Percentiles rank a stretch among this genome's conserved stretches.
Evolutionary conservation across 2,888 invertebrate species (phyloP).

Genomic region (Tolmerus cingulatus): DNA sequence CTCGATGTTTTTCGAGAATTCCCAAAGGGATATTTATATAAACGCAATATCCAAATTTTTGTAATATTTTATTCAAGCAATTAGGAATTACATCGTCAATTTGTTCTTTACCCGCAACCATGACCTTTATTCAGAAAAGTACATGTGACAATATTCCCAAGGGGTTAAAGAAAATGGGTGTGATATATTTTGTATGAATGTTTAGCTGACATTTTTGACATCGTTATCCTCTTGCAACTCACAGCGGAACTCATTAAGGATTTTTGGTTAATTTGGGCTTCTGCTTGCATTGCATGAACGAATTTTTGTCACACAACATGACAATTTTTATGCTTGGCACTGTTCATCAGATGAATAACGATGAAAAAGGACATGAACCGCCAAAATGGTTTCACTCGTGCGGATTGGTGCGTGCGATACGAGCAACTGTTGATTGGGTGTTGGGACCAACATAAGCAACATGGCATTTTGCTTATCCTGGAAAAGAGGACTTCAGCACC

Average conservation of each 20-base stretch:
- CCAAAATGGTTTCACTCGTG: neutral
- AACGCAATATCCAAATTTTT: no score
- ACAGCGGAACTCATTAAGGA: neutral
- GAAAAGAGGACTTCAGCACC: neutral
- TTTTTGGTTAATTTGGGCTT: neutral
- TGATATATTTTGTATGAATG: neutral
- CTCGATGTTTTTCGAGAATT: no score
- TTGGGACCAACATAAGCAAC: neutral
- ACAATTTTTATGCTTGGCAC: neutral
- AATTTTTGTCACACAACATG: neutral
- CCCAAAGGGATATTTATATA: no score
- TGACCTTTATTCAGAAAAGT: neutral
- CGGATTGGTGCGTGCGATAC: neutral
- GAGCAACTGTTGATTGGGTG: neutral
- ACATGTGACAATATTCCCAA: neutral
- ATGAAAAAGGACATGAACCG: neutral
- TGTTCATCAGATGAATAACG: neutral
- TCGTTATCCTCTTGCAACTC: neutral
- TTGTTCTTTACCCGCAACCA: neutral
- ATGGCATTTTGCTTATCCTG: neutral
- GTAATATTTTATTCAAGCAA: no score
- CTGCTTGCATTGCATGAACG: neutral
- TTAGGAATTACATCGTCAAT: no score
- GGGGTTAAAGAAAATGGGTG: no score
- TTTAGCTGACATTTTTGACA: neutral